Conservation (phyloP, 2,888 invertebrate genomes). For the Agrilus biguttatus region DNA sequence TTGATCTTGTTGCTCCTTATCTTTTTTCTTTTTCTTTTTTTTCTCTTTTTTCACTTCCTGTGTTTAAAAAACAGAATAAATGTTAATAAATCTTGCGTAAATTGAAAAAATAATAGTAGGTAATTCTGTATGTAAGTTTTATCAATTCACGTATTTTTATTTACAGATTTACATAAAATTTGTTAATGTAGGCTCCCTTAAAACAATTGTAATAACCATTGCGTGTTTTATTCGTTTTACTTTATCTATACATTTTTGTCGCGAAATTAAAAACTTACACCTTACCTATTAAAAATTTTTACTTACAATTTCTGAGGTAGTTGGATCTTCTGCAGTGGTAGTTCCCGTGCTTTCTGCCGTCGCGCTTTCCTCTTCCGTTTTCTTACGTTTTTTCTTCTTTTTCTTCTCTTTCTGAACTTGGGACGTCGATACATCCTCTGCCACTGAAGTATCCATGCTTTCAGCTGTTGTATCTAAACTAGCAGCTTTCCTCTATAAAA, state of each 20-base stretch:
- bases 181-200: no score
- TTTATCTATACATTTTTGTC: no score
- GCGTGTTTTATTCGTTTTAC: no score
- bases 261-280: no score
- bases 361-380: constrained; percentile 25
- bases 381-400: constrained; percentile 47
- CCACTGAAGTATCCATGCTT: constrained; percentile 12
- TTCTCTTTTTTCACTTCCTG: constrained; percentile 46
- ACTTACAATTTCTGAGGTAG: constrained; percentile 13
- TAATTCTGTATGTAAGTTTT: no score
- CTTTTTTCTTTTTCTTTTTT: constrained; percentile 68
- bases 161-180: no score
- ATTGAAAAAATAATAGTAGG: no score
- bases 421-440: constrained; percentile 17
- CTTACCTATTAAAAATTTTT: no score
- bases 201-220: no score
- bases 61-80: constrained; percentile 8
- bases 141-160: no score
- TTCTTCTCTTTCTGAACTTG: constrained; percentile 45
- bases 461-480: constrained; percentile 7
- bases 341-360: constrained; percentile 21
- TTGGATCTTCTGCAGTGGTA: constrained; percentile 26
- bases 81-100: no score
- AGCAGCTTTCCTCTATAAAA: not conserved
- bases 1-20: constrained; percentile 45